Evolutionary conservation across 2,888 invertebrate species (phyloP), one percentile per base, ranked within the genome.

Genomic region (Theretra japonica): DNA sequence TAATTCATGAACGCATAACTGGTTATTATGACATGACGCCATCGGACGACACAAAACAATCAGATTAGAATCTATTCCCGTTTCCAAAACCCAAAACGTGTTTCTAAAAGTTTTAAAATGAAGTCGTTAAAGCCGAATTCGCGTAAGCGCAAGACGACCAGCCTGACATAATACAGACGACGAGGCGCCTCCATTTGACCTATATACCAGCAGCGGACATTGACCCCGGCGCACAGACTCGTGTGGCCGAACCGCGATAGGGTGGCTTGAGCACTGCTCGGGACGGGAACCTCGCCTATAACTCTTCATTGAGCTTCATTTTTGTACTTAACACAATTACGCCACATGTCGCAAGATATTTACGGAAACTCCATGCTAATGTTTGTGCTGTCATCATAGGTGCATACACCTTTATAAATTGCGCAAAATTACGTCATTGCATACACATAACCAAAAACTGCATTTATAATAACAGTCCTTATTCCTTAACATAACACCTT

Each of bases 101-200:
- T 86, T 86, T 76, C 72, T 73, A 81, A 82, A 82, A 78, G 79
- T 79, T 83, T 86, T 84, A 83, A 80, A 85, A 84, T 80, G 76
- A 81, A 83, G 79, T 80, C 75, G 77, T 79, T 84, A 78, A 80
- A 82, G 77, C 78, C 82, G 80, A 86, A 85, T 87, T 89, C 83
- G 84, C 82, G 81, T 80, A 71, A 78, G 74, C 73, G 77, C 70
- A 79, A 79, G 79, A 80, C 70, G 77, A 80, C 81, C 84, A 83
- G 83, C 82, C 87, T 88, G 88, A 87, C 88, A 90, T 90, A 90
- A 89, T 88, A 90, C 87, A 92, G 92, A 92, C 92, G 86, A 83
- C 79, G 81, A 88, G 93, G 93, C 93, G 93, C 93, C 92, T 91
- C 86, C 86, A 76, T 84, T 86, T 94, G 93, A 93, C 94, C 94